These are phyloP conservation scores for Cantharis flavilabris DNA, from an alignment of 2,888 invertebrate species.

Conservation along the genomic window DNA sequence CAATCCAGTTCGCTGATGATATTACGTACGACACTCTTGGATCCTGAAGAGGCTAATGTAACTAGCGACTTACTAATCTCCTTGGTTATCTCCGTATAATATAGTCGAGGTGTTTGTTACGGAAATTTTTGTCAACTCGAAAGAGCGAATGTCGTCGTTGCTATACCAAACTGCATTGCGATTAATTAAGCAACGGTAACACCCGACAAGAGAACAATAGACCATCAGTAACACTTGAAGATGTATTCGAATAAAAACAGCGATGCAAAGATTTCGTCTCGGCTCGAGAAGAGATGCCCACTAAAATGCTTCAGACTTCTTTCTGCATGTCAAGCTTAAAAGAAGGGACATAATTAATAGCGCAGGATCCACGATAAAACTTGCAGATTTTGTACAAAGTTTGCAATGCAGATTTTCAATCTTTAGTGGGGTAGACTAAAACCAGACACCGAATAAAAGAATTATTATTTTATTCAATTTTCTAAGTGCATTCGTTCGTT, in stretches of 20 bases:
- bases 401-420: slow-evolving; percentile 29
- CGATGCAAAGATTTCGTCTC: slow-evolving; percentile 23
- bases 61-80: slow-evolving; percentile 37
- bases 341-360: slow-evolving; percentile 23
- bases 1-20: slow-evolving; percentile 47
- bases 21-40: slow-evolving; percentile 44
- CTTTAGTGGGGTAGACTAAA: slow-evolving; percentile 4
- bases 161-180: slow-evolving; percentile 15
- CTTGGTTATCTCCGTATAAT: slow-evolving; percentile 36
- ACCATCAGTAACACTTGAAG: slow-evolving; percentile 27
- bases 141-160: background rate
- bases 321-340: slow-evolving; percentile 4
- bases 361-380: slow-evolving; percentile 5
- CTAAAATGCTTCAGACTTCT: slow-evolving; percentile 2
- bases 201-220: slow-evolving; percentile 31
- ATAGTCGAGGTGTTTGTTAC: no score
- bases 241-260: slow-evolving; percentile 22
- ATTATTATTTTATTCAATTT: slow-evolving; percentile 4
- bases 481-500: background rate
- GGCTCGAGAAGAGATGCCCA: background rate
- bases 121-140: no score
- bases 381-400: slow-evolving; percentile 10
- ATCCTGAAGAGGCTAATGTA: slow-evolving; percentile 38
- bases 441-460: background rate
- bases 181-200: slow-evolving; percentile 36